Conservation (phyloP, 2,113 vertebrate genomes). For the Caranx melampygus region DNA sequence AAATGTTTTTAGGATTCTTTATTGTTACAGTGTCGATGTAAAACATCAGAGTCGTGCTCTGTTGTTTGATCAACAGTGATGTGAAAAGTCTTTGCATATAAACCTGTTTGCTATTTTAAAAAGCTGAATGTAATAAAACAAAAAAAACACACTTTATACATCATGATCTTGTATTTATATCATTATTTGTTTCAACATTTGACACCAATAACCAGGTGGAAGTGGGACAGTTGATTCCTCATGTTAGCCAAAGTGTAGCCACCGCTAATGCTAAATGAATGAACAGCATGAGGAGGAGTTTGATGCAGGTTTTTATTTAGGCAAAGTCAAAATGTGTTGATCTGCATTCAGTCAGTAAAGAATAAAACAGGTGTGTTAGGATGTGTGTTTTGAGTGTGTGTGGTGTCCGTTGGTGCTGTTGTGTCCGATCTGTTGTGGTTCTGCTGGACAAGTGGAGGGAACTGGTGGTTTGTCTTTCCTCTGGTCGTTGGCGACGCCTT, state of each 20-base stretch:
- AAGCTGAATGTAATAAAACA: not conserved
- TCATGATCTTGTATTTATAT: not conserved
- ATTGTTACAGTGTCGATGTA: not conserved
- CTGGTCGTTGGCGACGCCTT: constrained; percentile 36
- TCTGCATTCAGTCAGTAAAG: not conserved
- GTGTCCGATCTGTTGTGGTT: constrained; percentile 13
- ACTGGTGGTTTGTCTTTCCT: constrained; percentile 39
- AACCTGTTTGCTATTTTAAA: not conserved
- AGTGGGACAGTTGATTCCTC: not conserved
- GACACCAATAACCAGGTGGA: not conserved
- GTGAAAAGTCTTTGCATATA: not conserved
- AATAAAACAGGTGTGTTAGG: not conserved
- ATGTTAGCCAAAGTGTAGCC: not conserved
- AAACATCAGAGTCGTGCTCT: not conserved
- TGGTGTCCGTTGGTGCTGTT: not conserved
- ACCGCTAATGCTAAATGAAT: not conserved
- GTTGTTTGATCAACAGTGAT: not conserved
- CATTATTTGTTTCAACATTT: not conserved
- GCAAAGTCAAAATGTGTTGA: not conserved
- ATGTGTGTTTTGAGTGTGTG: not conserved
- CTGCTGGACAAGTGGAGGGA: not conserved
- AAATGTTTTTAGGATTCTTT: not conserved
- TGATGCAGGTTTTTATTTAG: not conserved
- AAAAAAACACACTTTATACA: not conserved
- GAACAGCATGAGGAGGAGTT: not conserved